Percentiles rank a stretch among this genome's conserved stretches.
These are phyloP conservation scores for Oligia strigilis DNA, from an alignment of 2,888 invertebrate species.

Conservation along the genomic window DNA sequence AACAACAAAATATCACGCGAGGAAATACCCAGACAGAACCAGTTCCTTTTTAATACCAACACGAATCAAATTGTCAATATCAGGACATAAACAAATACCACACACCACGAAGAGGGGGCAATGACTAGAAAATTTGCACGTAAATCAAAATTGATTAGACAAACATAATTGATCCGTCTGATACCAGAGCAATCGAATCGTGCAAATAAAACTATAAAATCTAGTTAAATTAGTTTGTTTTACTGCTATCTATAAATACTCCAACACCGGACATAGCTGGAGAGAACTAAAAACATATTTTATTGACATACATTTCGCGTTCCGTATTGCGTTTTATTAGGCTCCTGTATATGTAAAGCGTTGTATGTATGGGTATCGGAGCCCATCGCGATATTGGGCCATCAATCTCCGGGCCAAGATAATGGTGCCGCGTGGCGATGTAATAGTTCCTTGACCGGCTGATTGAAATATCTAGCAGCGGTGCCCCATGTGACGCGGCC, in stretches of 20 bases:
- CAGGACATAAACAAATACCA: slow-evolving; percentile 46
- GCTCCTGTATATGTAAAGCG: slow-evolving; percentile 50
- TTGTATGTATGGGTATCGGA: slow-evolving; percentile 68
- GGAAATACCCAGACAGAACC: slow-evolving; percentile 40
- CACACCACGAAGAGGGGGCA: slow-evolving; percentile 40
- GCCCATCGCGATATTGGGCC: slow-evolving; percentile 83
- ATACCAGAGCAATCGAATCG: slow-evolving; percentile 25
- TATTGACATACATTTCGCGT: slow-evolving; percentile 68
- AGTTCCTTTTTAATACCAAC: slow-evolving; percentile 46
- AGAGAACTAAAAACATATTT: slow-evolving; percentile 35
- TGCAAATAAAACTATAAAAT: slow-evolving; percentile 52
- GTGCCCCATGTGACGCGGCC: slow-evolving; percentile 62
- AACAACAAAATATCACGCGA: slow-evolving; percentile 61
- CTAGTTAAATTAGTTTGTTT: slow-evolving; percentile 62
- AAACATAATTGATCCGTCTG: slow-evolving; percentile 37
- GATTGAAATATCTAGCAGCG: slow-evolving; percentile 82
- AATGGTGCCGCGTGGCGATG: slow-evolving; percentile 81
- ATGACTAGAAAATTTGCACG: slow-evolving; percentile 34
- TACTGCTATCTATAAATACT: slow-evolving; percentile 71
- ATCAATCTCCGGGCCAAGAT: slow-evolving; percentile 86
- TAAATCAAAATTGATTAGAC: slow-evolving; percentile 51
- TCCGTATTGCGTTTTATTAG: slow-evolving; percentile 59
- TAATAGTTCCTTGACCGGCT: slow-evolving; percentile 85
- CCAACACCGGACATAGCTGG: slow-evolving; percentile 58
- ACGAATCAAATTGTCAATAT: slow-evolving; percentile 43